Base-by-base conservation (phyloP, 2,888 invertebrate genomes). In the Conchocele bisecta region DNA sequence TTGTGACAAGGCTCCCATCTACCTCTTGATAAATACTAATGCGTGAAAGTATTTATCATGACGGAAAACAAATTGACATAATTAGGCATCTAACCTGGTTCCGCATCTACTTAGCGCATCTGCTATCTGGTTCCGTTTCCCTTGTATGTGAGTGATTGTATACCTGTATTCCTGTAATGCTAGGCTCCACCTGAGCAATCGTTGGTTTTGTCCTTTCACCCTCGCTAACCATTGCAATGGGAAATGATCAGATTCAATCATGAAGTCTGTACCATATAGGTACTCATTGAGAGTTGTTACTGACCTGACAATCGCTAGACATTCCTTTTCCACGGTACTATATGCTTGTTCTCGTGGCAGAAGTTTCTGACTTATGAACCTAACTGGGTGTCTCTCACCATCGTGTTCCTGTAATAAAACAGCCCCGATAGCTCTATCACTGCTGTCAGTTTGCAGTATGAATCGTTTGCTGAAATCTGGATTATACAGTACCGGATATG, bases 161-260 rank as follows among this genome's bases (percentile, higher is more conserved):
- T 31, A 50, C 4, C 20, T 28, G 29, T 31, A 50, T 6, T 50
- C 50, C 31, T 50, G 50, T 17, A 50, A n/a, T 3, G 31, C n/a
- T 28, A 50, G n/a, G 31, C 50, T 50, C 50, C 50, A 50, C 31
- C 50, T 29, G 7, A 50, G 50, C 15, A 28, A n/a, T 28, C 29
- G 28, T 28, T 50, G 50, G 6, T 50, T 28, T 17, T 50, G 50
- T n/a, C 50, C 29, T 15, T 17, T 50, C 11, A 50, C 29, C 31
- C 31, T 50, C 17, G 28, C 31, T 50, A 50, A 50, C 50, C 28
- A 50, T 28, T 50, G 50, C 5, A 50, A 17, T 15, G 50, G 50
- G 20, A n/a, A 50, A 28, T 50, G 50, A 17, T 50, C 50, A 28
- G 50, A 50, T 28, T 50, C 28, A 20, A 50, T 28, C 6, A 50